Conservation (phyloP, 2,888 invertebrate genomes). For the Hoplodrina ambigua region DNA sequence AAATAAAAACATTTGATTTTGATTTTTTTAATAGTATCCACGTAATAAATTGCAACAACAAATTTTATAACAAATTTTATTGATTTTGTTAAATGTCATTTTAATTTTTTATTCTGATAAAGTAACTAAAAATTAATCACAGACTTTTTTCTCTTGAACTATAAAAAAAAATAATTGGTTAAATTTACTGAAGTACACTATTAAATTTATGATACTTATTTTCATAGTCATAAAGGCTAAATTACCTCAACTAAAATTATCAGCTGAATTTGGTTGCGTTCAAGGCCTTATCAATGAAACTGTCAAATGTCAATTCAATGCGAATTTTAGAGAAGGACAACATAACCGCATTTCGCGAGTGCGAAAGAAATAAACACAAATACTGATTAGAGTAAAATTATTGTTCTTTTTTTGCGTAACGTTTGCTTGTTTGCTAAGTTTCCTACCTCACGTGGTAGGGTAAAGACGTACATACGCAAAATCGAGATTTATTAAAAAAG, state of each 20-base stretch:
- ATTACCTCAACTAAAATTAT: not conserved
- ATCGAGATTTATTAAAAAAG: not conserved
- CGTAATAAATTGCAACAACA: no score
- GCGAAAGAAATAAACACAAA: slow-evolving; percentile 45
- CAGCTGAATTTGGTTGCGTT: slow-evolving; percentile 43
- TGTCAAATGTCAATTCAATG: slow-evolving; percentile 36
- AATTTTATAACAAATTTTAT: no score
- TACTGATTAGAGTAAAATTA: slow-evolving; percentile 10
- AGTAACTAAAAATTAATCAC: no score
- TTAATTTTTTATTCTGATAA: no score
- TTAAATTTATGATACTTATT: not conserved
- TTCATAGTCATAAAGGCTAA: not conserved
- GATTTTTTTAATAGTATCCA: no score
- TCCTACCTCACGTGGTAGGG: slow-evolving; percentile 5
- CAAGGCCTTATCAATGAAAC: slow-evolving; percentile 38
- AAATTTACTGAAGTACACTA: not conserved
- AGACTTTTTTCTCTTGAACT: no score
- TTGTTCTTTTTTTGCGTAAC: slow-evolving; percentile 6
- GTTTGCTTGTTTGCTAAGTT: slow-evolving; percentile 11
- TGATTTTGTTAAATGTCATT: no score
- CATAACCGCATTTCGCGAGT: slow-evolving; percentile 3
- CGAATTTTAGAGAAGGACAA: slow-evolving; percentile 38
- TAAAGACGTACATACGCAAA: slow-evolving; percentile 14
- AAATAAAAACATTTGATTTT: no score
- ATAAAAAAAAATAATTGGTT: no score